phyloP scores from a whole-genome alignment of 2,888 invertebrate species.

The Tetragonisca angustula region DNA sequence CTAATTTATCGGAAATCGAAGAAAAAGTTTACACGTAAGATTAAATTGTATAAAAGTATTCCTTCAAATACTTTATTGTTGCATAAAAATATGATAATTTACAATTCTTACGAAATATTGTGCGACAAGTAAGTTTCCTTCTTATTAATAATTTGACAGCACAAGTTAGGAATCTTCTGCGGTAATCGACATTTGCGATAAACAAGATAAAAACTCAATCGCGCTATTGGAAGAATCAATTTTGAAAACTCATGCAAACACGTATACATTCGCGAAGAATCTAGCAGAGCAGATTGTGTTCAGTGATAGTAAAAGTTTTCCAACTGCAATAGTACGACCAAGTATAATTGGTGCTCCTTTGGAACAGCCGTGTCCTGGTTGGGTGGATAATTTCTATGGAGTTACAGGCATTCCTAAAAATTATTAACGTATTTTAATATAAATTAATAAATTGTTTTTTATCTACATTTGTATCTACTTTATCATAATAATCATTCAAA shows the following conservation, averaged over 20 bases:
- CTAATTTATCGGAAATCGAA: conserved; percentile 94
- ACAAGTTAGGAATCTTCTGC: conserved; percentile 79
- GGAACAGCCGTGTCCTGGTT: conserved; percentile 93
- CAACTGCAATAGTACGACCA: conserved; percentile 97
- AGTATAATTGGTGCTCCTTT: conserved; percentile 93
- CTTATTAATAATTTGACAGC: conserved; percentile 63
- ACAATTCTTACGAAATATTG: no score
- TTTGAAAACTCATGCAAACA: conserved; percentile 95
- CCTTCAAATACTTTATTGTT: neutral
- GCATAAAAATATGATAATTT: no score
- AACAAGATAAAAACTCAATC: conserved; percentile 89
- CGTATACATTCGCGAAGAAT: conserved; percentile 98
- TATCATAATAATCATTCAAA: no score
- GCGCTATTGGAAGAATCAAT: conserved; percentile 79
- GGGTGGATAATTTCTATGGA: conserved; percentile 99
- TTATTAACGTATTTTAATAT: no score
- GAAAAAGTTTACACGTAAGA: conserved; percentile 92
- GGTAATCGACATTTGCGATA: conserved; percentile 88
- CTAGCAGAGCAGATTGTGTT: conserved; percentile 96
- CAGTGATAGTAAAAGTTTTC: conserved; percentile 91
- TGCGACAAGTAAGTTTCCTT: neutral
- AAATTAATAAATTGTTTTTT: no score
- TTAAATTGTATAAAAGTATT: neutral
- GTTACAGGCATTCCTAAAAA: conserved; percentile 87
- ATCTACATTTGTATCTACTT: no score